Evolutionary conservation across 2,888 invertebrate genomes (phyloP).

Genomic region (Philereme vetulata): DNA sequence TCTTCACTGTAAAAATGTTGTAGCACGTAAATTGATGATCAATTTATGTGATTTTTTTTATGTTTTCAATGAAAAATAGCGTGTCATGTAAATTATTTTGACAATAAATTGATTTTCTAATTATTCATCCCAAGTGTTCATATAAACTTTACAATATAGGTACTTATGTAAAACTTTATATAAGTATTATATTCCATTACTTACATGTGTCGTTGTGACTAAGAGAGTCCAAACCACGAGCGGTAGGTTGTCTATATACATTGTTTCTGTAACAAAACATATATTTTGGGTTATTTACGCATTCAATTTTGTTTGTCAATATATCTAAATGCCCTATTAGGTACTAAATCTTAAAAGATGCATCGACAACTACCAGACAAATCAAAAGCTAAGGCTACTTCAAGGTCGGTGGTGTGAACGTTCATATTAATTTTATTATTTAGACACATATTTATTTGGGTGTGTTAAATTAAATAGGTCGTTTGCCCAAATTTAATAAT

Average conservation of each 20-base stretch:
- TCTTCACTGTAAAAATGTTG: too few species aligned
- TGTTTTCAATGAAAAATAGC: too few species aligned
- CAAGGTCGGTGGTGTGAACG: constrained; percentile 68
- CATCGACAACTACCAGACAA: constrained; percentile 7
- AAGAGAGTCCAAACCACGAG: constrained; percentile 95
- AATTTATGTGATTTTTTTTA: too few species aligned
- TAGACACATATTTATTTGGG: too few species aligned
- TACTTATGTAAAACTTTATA: constrained; percentile 17
- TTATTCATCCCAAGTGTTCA: too few species aligned
- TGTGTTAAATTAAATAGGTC: too few species aligned
- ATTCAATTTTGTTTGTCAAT: too few species aligned
- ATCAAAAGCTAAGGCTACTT: constrained; percentile 59
- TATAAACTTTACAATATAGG: neutral
- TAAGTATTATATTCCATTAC: constrained; percentile 68
- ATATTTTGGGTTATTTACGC: constrained; percentile 31
- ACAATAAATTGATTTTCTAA: too few species aligned
- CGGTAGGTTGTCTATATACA: constrained; percentile 94
- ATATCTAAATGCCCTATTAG: too few species aligned
- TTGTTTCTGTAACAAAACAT: constrained; percentile 91
- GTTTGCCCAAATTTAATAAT: too few species aligned
- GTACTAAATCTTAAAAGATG: neutral
- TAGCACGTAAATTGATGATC: too few species aligned
- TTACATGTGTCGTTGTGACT: constrained; percentile 91
- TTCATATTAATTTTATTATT: neutral
- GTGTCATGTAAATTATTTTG: too few species aligned